Conservation (phyloP, 2,797 vertebrate species). For the Eptatretus atami region DNA sequence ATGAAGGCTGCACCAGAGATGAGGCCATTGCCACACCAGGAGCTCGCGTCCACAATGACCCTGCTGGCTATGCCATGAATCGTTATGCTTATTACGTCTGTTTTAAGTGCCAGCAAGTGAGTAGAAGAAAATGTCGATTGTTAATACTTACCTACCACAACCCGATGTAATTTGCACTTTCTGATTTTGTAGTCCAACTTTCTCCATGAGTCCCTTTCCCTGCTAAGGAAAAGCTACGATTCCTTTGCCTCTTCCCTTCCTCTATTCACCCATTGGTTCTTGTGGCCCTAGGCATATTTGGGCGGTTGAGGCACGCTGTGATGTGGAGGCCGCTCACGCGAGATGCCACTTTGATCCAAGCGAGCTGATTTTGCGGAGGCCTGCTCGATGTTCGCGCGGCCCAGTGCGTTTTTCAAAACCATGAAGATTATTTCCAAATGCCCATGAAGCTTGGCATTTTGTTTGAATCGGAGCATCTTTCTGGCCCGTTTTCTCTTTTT, state of each 20-base stretch:
- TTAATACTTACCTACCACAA: too few species aligned
- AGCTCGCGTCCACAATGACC: slow-evolving; percentile 92
- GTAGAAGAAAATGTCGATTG: not conserved
- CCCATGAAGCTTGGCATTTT: not conserved
- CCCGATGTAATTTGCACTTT: too few species aligned
- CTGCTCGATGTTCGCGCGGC: slow-evolving; percentile 91
- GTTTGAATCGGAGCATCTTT: not conserved
- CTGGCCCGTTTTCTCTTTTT: not conserved
- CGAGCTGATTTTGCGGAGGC: slow-evolving; percentile 93
- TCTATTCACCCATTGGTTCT: too few species aligned
- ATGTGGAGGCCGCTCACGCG: slow-evolving; percentile 89
- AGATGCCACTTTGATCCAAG: slow-evolving; percentile 89
- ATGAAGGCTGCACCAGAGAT: slow-evolving; percentile 92
- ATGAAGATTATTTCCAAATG: not conserved
- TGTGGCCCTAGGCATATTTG: slow-evolving; percentile 49
- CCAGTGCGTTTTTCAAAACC: slow-evolving; percentile 27
- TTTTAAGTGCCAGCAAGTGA: slow-evolving; percentile 98
- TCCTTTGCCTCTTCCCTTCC: too few species aligned
- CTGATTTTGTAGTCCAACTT: too few species aligned
- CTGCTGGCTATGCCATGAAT: slow-evolving; percentile 92
- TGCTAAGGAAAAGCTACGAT: too few species aligned
- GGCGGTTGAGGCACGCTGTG: slow-evolving; percentile 89
- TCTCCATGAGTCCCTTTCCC: too few species aligned
- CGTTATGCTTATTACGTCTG: slow-evolving; percentile 98
- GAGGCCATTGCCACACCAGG: slow-evolving; percentile 88